phyloP scores from a whole-genome alignment of 2,113 vertebrate species.

The Megaptera novaeangliae region DNA sequence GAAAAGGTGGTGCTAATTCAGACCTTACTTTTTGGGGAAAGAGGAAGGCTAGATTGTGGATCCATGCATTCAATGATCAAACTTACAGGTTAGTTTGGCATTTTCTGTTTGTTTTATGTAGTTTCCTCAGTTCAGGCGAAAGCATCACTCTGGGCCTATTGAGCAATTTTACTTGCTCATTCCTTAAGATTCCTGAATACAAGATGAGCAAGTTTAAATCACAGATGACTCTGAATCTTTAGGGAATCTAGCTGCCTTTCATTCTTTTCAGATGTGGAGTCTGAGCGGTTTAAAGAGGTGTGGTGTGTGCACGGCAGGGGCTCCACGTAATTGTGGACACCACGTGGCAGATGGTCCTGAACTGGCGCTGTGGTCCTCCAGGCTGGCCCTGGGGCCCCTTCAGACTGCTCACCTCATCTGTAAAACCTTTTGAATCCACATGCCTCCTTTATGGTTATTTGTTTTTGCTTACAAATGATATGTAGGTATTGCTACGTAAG shows the following conservation, averaged over 20 bases:
- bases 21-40: not conserved
- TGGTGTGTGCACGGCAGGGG: accelerated
- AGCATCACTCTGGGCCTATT: not conserved
- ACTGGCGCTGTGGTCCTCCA: not conserved
- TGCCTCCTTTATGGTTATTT: not conserved
- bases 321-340: not conserved
- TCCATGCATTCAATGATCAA: accelerated
- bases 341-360: accelerated
- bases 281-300: not conserved
- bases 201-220: not conserved
- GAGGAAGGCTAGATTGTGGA: not conserved
- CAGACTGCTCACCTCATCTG: not conserved
- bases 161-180: not conserved
- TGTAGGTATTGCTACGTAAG: not conserved
- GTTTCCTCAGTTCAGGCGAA: not conserved
- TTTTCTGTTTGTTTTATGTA: not conserved
- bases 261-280: not conserved
- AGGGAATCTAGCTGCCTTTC: not conserved
- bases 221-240: not conserved
- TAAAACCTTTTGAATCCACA: not conserved
- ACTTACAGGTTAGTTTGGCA: not conserved
- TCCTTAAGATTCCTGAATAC: not conserved
- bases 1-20: not conserved
- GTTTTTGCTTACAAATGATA: not conserved
- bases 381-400: accelerated